Evolutionary conservation across 2,113 vertebrate species (phyloP).

Genomic region (Salvelinus namaycush): DNA sequence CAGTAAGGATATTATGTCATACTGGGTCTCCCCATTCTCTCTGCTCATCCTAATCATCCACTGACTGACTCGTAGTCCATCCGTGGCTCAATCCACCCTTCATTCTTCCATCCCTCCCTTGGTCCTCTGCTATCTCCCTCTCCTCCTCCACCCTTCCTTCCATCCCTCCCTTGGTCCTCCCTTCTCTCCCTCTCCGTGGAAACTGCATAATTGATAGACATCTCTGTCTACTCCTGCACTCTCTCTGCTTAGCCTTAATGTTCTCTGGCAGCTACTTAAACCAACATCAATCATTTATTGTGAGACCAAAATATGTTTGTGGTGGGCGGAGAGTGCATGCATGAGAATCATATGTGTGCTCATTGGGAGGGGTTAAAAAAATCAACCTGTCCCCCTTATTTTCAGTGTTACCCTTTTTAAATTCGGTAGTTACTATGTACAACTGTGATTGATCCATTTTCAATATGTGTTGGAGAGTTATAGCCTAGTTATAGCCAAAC

Average conservation of each 20-base stretch:
- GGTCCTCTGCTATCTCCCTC: background rate
- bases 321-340: background rate
- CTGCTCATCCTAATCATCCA: no score
- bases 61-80: background rate
- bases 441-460: no score
- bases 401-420: no score
- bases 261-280: slow-evolving; percentile 59
- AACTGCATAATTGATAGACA: slow-evolving; percentile 79
- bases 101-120: background rate
- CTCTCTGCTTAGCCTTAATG: slow-evolving; percentile 48
- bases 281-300: slow-evolving; percentile 59
- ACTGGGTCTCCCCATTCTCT: no score
- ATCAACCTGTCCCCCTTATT: no score
- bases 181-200: slow-evolving; percentile 40
- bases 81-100: background rate
- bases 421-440: no score
- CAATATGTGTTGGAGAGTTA: no score
- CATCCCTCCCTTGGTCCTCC: background rate
- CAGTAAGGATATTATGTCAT: no score
- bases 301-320: slow-evolving; percentile 17
- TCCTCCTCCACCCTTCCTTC: background rate
- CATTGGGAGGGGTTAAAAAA: slow-evolving; percentile 6
- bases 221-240: slow-evolving; percentile 64
- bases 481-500: no score
- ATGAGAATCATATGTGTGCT: slow-evolving; percentile 12